phyloP scores from a whole-genome alignment of 2,113 vertebrate species.

The Procapra przewalskii region DNA sequence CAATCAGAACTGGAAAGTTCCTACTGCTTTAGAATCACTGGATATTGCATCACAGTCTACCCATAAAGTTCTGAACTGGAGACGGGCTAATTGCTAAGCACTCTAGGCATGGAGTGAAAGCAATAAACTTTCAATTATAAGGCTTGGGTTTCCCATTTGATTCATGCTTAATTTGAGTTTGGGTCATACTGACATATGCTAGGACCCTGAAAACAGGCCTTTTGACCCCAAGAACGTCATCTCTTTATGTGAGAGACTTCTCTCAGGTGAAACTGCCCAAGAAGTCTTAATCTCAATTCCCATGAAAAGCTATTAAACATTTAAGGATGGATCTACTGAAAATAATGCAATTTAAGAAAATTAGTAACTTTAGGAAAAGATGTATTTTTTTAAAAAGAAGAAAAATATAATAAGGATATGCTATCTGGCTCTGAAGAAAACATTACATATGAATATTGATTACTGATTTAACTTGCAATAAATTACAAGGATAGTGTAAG shows the following conservation, averaged over 20 bases:
- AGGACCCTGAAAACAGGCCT: constrained; percentile 8
- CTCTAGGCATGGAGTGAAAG: neutral
- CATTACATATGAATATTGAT: neutral
- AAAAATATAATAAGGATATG: neutral
- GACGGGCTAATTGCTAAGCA: neutral
- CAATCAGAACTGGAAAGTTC: neutral
- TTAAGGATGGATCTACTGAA: neutral
- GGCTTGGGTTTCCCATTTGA: constrained; percentile 51
- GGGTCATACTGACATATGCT: constrained; percentile 42
- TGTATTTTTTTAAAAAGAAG: neutral
- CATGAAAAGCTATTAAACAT: neutral
- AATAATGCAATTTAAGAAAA: neutral
- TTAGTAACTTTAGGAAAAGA: constrained; percentile 10
- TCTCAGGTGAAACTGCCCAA: neutral
- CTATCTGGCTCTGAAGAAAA: neutral
- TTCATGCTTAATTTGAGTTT: neutral
- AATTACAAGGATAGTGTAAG: constrained; percentile 11
- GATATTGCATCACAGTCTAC: neutral
- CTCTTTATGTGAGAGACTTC: neutral
- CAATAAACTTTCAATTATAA: constrained; percentile 46
- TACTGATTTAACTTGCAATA: neutral
- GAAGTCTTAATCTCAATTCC: neutral
- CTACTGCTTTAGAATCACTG: neutral
- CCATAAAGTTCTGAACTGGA: constrained; percentile 6
- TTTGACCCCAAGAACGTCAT: constrained; percentile 20